These are phyloP conservation scores for Brachypterus glaber DNA, from an alignment of 2,888 invertebrate species.

Conservation along the genomic window DNA sequence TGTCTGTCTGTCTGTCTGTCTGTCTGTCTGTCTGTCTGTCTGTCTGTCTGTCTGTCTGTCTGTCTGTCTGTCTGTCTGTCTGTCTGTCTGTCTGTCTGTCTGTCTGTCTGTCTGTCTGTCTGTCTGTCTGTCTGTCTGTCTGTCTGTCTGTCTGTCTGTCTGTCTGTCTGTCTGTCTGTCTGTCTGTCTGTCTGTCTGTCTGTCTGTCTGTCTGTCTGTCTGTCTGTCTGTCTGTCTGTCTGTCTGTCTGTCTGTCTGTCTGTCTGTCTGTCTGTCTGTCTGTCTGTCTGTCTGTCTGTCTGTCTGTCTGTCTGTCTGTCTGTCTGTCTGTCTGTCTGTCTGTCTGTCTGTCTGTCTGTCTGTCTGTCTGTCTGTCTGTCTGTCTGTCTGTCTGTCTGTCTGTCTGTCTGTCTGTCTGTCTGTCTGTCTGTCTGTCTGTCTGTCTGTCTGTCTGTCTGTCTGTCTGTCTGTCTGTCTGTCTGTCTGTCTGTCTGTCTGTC, in stretches of 20 bases:
- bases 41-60: conserved; percentile 1
- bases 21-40: conserved; percentile 1
- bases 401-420: conserved; percentile 1
- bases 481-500: conserved; percentile 1
- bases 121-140: conserved; percentile 1
- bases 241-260: conserved; percentile 1
- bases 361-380: conserved; percentile 1
- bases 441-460: conserved; percentile 1
- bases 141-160: conserved; percentile 1
- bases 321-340: conserved; percentile 1
- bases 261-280: conserved; percentile 1
- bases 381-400: conserved; percentile 1
- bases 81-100: conserved; percentile 1
- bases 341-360: conserved; percentile 1
- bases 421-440: conserved; percentile 1
- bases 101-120: conserved; percentile 1
- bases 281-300: conserved; percentile 1
- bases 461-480: conserved; percentile 1
- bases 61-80: conserved; percentile 1
- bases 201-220: conserved; percentile 1
- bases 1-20: conserved; percentile 1
- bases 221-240: conserved; percentile 1
- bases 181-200: conserved; percentile 1
- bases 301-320: conserved; percentile 1
- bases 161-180: conserved; percentile 1